Evolutionary conservation across 2,797 vertebrate genomes (phyloP), one percentile per base, ranked within the genome.

Genomic region (Novumbra hubbsi): DNA sequence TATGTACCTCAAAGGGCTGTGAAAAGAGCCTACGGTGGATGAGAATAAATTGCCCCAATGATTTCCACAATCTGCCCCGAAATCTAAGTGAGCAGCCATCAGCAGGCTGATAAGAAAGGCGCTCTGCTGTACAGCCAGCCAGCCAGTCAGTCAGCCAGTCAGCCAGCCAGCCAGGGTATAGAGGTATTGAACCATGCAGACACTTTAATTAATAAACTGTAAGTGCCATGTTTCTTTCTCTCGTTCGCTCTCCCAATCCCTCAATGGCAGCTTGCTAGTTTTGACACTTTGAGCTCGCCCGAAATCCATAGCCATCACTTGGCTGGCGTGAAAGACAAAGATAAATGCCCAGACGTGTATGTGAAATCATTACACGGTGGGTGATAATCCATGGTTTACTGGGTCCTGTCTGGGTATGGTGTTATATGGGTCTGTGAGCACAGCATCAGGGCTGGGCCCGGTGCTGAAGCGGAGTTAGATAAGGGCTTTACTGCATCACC

Each of bases 141-240:
- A 57, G 55, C 55, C 52, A 52, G 19, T 19, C 14, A 28, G 60
- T 1, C 63, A 65, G 64, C 32, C 32, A 34, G 32, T 5, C 34
- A 38, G 34, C 34, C 4, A 38, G 34, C 8, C 28, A 32, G 30
- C 8, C 66, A 45, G 66, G 41, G 41, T 34, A 12, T 41, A 45
- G 68, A 74, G 75, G 78, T 57, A 81, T 85, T 81, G 83, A 79
- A 85, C 80, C 71, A 70, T 79, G 85, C 81, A 73, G 70, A 78
- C 71, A 68, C 78, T 32, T 83, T 83, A 78, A 87, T 88, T 84
- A 87, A 75, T 78, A 77, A 79, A 81, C 79, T 71, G 82, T 79
- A 81, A 83, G 79, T 73, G 68, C 71, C 77, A 70, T 76, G 74
- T 65, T 12, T 21, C 55, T 60, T 60, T 57, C 55, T 16, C 55